Conservation (phyloP, 2,797 vertebrate genomes). For the Brachymystax lenok region DNA sequence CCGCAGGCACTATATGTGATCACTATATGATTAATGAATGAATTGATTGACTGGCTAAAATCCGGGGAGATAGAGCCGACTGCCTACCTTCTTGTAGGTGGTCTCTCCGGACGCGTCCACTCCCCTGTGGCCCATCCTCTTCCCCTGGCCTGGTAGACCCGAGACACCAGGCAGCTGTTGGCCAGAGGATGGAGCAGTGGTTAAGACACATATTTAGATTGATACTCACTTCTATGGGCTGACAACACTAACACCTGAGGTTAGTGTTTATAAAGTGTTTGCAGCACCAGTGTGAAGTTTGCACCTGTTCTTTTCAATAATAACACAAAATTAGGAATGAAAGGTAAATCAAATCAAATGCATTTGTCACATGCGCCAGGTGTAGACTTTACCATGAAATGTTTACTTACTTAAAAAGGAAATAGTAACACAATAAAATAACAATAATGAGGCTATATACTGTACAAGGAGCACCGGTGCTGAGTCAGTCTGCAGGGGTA, state of each 20-base stretch:
- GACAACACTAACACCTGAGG: background rate
- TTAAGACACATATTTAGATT: background rate
- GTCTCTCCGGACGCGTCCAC: conserved; percentile 98
- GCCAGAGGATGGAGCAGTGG: conserved; percentile 5
- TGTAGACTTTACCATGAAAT: no score
- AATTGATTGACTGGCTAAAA: no score
- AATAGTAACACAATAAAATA: no score
- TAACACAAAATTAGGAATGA: background rate
- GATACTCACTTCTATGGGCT: background rate
- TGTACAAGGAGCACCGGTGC: no score
- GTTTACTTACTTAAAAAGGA: no score
- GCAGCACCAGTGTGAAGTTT: background rate
- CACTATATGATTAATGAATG: no score
- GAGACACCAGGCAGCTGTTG: conserved; percentile 81
- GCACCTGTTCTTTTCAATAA: background rate
- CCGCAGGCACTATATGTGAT: background rate
- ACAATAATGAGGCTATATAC: no score
- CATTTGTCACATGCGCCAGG: no score
- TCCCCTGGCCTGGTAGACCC: conserved; percentile 84
- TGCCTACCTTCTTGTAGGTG: conserved; percentile 94
- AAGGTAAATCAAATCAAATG: background rate
- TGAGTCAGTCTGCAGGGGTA: no score
- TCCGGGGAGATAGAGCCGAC: background rate
- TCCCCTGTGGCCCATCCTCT: conserved; percentile 93
- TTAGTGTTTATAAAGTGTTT: background rate